Evolutionary conservation across 2,113 vertebrate species (phyloP).

Genomic region (Notarius lentiginosus): DNA sequence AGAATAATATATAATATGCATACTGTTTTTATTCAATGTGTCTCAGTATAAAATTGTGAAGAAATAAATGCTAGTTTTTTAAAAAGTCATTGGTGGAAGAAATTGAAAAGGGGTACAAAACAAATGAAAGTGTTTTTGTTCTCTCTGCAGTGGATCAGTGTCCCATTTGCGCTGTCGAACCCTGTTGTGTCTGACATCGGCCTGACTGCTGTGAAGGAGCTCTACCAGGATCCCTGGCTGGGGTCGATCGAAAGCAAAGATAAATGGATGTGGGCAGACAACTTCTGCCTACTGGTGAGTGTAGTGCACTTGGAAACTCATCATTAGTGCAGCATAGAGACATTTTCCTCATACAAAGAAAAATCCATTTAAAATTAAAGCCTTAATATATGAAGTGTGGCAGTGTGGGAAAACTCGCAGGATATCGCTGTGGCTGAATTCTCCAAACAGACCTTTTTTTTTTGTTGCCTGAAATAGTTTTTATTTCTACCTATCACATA

Average conservation of each 20-base stretch:
- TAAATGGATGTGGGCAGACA: constrained; percentile 90
- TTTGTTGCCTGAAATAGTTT: too few species aligned
- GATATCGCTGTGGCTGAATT: not conserved
- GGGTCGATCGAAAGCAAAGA: constrained; percentile 78
- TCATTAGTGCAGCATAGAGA: not conserved
- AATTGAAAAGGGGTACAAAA: not conserved
- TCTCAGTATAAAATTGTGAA: not conserved
- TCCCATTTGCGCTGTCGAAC: constrained; percentile 91
- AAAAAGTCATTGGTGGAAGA: not conserved
- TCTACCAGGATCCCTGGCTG: constrained; percentile 90
- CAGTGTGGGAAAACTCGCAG: not conserved
- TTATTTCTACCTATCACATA: not conserved
- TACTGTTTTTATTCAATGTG: not conserved
- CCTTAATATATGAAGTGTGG: not conserved
- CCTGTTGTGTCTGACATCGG: constrained; percentile 90
- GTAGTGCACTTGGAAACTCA: not conserved
- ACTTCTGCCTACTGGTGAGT: constrained; percentile 91
- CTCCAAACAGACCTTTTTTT: not conserved
- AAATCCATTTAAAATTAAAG: not conserved
- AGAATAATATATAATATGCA: not conserved
- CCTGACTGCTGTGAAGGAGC: constrained; percentile 81
- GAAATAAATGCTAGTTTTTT: not conserved
- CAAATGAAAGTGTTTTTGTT: not conserved
- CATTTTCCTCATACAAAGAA: too few species aligned
- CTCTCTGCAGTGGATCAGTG: constrained; percentile 88